Evolutionary conservation across 2,797 vertebrate genomes (phyloP).

Genomic region (Diglossa cyanea): DNA sequence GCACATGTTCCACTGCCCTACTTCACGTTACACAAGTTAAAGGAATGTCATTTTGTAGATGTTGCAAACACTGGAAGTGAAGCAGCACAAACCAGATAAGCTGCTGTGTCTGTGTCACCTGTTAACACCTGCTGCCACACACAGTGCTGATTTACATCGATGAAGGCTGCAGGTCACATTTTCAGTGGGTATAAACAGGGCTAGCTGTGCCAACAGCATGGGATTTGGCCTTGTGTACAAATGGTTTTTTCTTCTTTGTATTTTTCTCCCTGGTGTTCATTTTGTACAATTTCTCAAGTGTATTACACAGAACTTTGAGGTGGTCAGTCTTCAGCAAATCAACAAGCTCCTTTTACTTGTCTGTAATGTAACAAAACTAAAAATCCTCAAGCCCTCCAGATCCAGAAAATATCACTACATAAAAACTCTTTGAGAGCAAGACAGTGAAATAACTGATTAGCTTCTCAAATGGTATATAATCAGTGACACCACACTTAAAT

Average conservation of each 20-base stretch:
- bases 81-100: constrained; percentile 6
- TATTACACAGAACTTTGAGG: not conserved
- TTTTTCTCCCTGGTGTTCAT: not conserved
- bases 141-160: not conserved
- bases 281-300: not conserved
- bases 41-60: not conserved
- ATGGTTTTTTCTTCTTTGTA: not conserved
- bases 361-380: not conserved
- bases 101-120: not conserved
- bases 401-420: not conserved
- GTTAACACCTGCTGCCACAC: not conserved
- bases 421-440: not conserved
- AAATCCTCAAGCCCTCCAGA: not conserved
- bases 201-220: not conserved
- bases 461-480: not conserved
- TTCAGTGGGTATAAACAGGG: not conserved
- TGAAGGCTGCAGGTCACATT: not conserved
- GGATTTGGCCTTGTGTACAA: not conserved
- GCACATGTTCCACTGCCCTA: not conserved
- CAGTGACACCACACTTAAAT: not conserved
- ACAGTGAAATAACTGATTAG: not conserved
- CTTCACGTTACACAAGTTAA: not conserved
- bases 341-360: not conserved
- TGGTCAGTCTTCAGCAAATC: not conserved
- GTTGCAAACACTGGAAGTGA: not conserved